Percentiles rank a stretch among this genome's conserved stretches.
phyloP scores from a whole-genome alignment of 2,797 vertebrate genomes.

The Cossypha caffra region DNA sequence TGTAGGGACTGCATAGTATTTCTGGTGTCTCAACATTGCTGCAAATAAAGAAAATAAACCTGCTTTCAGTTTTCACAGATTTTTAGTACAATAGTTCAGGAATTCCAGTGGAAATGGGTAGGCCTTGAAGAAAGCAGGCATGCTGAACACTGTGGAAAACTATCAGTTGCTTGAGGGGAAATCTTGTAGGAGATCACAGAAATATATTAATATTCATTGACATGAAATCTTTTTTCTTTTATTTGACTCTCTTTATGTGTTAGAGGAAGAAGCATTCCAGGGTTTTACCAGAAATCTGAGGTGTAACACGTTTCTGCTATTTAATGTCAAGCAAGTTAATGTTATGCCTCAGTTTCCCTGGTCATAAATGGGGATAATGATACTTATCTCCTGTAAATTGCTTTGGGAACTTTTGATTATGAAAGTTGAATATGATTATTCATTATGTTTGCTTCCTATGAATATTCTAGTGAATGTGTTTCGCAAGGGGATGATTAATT shows the following conservation, averaged over 20 bases:
- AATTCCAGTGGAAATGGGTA: neutral
- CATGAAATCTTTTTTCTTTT: neutral
- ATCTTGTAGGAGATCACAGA: neutral
- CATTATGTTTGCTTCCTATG: conserved; percentile 65
- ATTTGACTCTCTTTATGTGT: neutral
- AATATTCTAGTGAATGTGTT: conserved; percentile 66
- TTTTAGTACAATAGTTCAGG: neutral
- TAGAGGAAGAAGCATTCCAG: neutral
- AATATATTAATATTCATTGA: neutral
- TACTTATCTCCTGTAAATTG: conserved; percentile 42
- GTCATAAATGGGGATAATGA: conserved; percentile 4
- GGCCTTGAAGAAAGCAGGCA: neutral
- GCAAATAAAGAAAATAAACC: neutral
- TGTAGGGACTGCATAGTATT: neutral
- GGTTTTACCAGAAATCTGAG: neutral
- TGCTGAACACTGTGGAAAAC: neutral
- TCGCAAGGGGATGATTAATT: conserved; percentile 64
- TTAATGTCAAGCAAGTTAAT: neutral
- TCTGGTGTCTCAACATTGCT: neutral
- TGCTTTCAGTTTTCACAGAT: neutral
- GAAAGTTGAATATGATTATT: conserved; percentile 57
- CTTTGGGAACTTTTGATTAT: conserved; percentile 60
- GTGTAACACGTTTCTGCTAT: neutral
- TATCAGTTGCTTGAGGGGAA: neutral
- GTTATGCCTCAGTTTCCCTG: conserved; percentile 36